phyloP scores from a whole-genome alignment of 1,140 invertebrate genomes.

The Drosophila virilis region DNA sequence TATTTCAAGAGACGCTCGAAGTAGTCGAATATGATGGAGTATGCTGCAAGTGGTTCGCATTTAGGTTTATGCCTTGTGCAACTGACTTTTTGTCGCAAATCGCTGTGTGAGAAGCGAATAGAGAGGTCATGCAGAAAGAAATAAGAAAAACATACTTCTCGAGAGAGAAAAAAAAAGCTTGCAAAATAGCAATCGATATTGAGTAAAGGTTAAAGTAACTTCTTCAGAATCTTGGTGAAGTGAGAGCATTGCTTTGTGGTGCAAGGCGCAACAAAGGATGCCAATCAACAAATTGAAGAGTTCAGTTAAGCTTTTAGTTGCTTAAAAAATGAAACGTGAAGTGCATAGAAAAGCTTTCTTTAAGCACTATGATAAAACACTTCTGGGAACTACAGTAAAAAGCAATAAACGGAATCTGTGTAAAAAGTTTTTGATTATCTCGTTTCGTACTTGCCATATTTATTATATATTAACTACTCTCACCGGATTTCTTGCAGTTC shows the following conservation, averaged over 20 bases:
- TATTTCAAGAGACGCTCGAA: slow-evolving; percentile 42
- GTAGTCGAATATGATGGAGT: slow-evolving; percentile 17
- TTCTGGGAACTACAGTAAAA: too few relatives aligned
- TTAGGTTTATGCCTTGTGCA: not conserved
- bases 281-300: too few relatives aligned
- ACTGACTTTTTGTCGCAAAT: not conserved
- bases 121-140: not conserved
- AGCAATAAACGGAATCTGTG: too few relatives aligned
- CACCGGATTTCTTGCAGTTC: slow-evolving; percentile 86
- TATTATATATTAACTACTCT: too few relatives aligned
- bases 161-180: too few relatives aligned
- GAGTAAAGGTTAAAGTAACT: too few relatives aligned
- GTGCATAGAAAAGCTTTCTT: not conserved
- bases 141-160: not conserved
- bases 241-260: too few relatives aligned
- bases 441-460: too few relatives aligned
- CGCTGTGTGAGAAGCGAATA: not conserved
- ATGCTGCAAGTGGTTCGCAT: slow-evolving; percentile 1
- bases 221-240: too few relatives aligned
- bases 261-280: too few relatives aligned
- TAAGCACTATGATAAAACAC: not conserved
- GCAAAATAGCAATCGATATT: not conserved
- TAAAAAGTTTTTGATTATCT: too few relatives aligned
- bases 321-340: not conserved
- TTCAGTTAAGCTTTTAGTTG: too few relatives aligned